phyloP scores from a whole-genome alignment of 2,888 invertebrate species.

The Arctia plantaginis region DNA sequence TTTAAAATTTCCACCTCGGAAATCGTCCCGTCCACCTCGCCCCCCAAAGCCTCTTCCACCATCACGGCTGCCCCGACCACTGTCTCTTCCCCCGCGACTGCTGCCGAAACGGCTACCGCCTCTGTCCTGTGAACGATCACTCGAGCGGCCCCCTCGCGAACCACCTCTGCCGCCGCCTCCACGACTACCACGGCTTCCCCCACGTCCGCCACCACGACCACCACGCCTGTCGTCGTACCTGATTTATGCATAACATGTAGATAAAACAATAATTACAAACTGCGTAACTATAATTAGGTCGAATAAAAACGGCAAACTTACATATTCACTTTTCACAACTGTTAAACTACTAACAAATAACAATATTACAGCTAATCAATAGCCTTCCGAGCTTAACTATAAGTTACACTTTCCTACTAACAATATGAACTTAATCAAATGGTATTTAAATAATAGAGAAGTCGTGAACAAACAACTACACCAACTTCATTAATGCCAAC shows the following conservation, averaged over 20 bases:
- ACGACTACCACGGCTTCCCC: constrained; percentile 70
- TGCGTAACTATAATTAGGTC: constrained; percentile 26
- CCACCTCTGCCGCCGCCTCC: constrained; percentile 70
- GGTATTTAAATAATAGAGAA: constrained; percentile 12
- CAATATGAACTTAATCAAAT: constrained; percentile 13
- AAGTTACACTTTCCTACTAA: constrained; percentile 14
- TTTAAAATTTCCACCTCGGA: constrained; percentile 81
- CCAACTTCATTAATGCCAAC: constrained; percentile 46
- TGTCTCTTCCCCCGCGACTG: constrained; percentile 64
- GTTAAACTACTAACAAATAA: constrained; percentile 22
- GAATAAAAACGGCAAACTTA: constrained; percentile 58
- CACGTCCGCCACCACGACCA: constrained; percentile 70
- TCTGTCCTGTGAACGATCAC: constrained; percentile 80
- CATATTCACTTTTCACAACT: constrained; percentile 53
- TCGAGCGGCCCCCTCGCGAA: constrained; percentile 70
- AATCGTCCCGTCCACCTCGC: constrained; percentile 76
- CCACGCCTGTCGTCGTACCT: constrained; percentile 86
- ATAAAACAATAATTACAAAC: constrained; percentile 19
- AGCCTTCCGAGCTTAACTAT: constrained; percentile 12
- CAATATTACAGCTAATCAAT: constrained; percentile 29
- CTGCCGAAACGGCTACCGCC: constrained; percentile 70
- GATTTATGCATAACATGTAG: constrained; percentile 42
- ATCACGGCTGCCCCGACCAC: constrained; percentile 70
- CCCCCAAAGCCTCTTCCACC: constrained; percentile 71
- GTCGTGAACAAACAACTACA: constrained; percentile 27